Percentiles rank a stretch among this genome's conserved stretches.
phyloP scores from a whole-genome alignment of 2,888 invertebrate genomes.

The Hemistola chrysoprasaria region DNA sequence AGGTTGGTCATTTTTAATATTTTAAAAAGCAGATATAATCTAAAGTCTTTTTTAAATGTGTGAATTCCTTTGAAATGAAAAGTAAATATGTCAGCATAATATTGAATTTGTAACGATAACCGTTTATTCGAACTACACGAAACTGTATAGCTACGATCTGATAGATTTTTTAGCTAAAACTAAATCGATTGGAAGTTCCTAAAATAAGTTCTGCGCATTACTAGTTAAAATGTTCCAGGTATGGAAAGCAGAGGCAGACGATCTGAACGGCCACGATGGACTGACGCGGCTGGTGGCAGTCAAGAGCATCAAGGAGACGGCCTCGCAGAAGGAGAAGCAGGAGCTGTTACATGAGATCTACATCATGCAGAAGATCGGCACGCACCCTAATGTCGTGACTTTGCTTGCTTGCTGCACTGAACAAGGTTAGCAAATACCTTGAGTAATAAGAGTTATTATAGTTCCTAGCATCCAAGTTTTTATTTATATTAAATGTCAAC shows the following conservation, averaged over 20 bases:
- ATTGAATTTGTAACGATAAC: no score
- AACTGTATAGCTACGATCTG: no score
- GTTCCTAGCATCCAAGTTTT: no score
- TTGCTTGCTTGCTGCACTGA: conserved; percentile 92
- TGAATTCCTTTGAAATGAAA: no score
- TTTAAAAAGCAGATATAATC: no score
- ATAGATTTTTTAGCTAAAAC: no score
- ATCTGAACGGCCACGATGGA: conserved; percentile 88
- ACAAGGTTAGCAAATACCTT: conserved; percentile 45
- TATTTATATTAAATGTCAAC: no score
- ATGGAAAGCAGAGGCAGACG: conserved; percentile 93
- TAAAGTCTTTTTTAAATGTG: no score
- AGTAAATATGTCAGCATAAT: no score
- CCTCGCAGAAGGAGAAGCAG: conserved; percentile 89
- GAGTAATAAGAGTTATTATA: no score
- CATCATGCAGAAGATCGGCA: conserved; percentile 92
- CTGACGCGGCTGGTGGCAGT: conserved; percentile 92
- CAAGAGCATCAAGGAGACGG: conserved; percentile 90
- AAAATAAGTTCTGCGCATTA: background rate
- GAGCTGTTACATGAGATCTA: conserved; percentile 87
- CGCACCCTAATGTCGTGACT: conserved; percentile 92
- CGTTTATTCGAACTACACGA: no score
- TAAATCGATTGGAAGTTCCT: no score
- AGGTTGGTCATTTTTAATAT: conserved; percentile 63
- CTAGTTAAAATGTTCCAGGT: conserved; percentile 77